Evolutionary conservation across 2,797 vertebrate species (phyloP).

Genomic region (Acanthurus tractus): DNA sequence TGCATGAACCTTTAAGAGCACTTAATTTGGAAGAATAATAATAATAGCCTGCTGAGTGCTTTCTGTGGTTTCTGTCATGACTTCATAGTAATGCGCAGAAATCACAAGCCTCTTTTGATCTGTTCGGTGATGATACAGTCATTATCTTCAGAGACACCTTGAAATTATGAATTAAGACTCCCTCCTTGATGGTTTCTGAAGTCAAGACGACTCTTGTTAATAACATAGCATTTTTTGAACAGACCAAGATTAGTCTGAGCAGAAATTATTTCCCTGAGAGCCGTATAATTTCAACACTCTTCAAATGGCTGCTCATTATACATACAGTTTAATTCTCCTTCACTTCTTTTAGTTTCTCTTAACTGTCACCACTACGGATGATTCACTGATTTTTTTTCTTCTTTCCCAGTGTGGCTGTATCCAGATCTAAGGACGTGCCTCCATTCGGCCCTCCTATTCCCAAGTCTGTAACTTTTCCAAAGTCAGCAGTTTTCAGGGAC

Average conservation of each 20-base stretch:
- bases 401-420: conserved; percentile 92
- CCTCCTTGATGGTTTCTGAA: conserved; percentile 64
- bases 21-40: conserved; percentile 73
- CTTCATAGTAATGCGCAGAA: conserved; percentile 63
- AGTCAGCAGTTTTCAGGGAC: conserved; percentile 99
- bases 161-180: conserved; percentile 75
- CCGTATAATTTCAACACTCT: conserved; percentile 51
- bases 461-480: conserved; percentile 97
- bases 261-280: conserved; percentile 60
- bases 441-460: conserved; percentile 97
- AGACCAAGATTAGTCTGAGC: conserved; percentile 56
- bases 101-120: conserved; percentile 72
- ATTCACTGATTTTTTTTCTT: conserved; percentile 14
- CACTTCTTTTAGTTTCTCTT: conserved; percentile 20
- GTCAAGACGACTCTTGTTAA: conserved; percentile 65
- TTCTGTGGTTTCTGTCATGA: conserved; percentile 69
- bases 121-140: conserved; percentile 69
- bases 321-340: conserved; percentile 35
- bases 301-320: conserved; percentile 55
- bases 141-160: conserved; percentile 83
- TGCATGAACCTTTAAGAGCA: conserved; percentile 60
- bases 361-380: conserved; percentile 15
- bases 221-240: conserved; percentile 68
- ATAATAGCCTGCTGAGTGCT: conserved; percentile 67
- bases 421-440: conserved; percentile 97